Percentiles rank a stretch among this genome's conserved stretches.
Conservation (phyloP, 2,888 invertebrate genomes). For the Hipparchia semele region DNA sequence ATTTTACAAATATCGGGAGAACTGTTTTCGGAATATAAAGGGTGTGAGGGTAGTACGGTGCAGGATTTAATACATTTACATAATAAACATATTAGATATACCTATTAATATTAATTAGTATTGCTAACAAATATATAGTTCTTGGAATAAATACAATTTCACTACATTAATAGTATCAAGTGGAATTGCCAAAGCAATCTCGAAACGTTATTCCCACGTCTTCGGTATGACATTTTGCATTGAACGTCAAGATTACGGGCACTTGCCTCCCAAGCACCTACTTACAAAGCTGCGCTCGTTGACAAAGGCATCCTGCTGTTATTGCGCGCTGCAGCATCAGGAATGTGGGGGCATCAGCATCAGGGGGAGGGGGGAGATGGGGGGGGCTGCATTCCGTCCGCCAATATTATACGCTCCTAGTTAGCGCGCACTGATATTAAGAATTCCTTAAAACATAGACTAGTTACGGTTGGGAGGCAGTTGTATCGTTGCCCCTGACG, state of each 20-base stretch:
- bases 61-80: no score
- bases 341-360: slow-evolving; percentile 31
- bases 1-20: no score
- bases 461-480: slow-evolving; percentile 7
- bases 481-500: not conserved
- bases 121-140: no score
- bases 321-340: slow-evolving; percentile 38
- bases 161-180: not conserved
- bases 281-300: slow-evolving; percentile 22
- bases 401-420: slow-evolving; percentile 79
- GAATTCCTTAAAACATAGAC: slow-evolving; percentile 72
- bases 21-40: no score
- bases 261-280: not conserved
- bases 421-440: slow-evolving; percentile 83
- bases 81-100: no score
- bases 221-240: not conserved
- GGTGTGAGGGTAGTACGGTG: no score
- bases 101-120: no score
- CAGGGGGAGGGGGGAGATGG: slow-evolving; percentile 31
- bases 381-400: slow-evolving; percentile 51
- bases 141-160: no score
- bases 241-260: slow-evolving; percentile 6
- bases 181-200: not conserved
- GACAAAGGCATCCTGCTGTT: slow-evolving; percentile 35
- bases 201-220: not conserved